Evolutionary conservation across 2,113 vertebrate species (phyloP), one percentile per base, ranked within the genome.

Genomic region (Psilopogon haemacephalus): DNA sequence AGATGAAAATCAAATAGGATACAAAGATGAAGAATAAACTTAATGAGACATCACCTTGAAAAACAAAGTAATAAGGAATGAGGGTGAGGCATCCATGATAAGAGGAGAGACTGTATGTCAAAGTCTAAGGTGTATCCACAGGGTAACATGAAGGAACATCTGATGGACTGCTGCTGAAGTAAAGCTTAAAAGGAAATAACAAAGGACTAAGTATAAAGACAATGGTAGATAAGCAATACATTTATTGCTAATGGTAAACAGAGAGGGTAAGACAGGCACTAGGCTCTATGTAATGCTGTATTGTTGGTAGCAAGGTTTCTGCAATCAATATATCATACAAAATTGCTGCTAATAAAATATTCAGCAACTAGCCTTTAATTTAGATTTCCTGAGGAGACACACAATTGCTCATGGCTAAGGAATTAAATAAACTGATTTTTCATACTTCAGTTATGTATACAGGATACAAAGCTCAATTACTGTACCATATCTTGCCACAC

Each of bases 331-430:
- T 2, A 89, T 12, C 44, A 76, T 48, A 72, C 50, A 70, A 86
- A 94, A 94, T 40, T 73, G 59, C 48, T 84, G 68, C 68, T 77
- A 28, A 69, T 90, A 79, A 94, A 92, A 93, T 42, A 93, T 55
- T 86, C 44, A 83, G 58, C 54, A 87, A 62, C 18, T 40, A 82
- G 18, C 8, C 33, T 90, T 85, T 76, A 26, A 85, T 92, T 77
- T 73, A 33, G 27, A 70, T 85, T 91, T 92, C 56, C 67, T 24
- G 10, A 85, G 37, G 32, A 90, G 19, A 76, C 5, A 48, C 24
- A 62, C 8, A 28, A 67, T 40, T 52, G 65, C 15, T 86, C 20
- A 72, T 5, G 1, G 62, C 35, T 68, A 55, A 60, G 24, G 50
- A 84, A 84, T 38, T 63, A 86, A 83, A 90, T 26, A 82, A 84